Conservation (phyloP, 2,888 invertebrate species). For the Pantelozetes paolii region DNA sequence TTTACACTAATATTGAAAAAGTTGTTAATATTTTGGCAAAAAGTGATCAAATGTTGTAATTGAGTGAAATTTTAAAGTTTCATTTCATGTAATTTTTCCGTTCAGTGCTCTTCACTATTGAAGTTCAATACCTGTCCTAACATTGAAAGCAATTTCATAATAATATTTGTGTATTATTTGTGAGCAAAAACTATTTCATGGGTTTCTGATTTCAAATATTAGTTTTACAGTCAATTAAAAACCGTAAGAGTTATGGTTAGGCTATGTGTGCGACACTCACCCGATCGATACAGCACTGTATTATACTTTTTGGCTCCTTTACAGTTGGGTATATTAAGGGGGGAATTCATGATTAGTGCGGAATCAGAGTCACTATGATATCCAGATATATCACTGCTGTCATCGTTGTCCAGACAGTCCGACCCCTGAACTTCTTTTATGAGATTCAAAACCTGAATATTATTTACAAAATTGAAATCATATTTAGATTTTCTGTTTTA, state of each 20-base stretch:
- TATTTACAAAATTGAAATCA: neutral
- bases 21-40: neutral
- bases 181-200: conserved; percentile 10
- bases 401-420: conserved; percentile 51
- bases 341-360: conserved; percentile 48
- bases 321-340: conserved; percentile 23
- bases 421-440: conserved; percentile 60
- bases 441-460: conserved; percentile 65
- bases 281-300: conserved; percentile 28
- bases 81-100: neutral
- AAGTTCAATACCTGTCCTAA: neutral
- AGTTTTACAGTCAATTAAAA: conserved; percentile 11
- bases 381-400: conserved; percentile 67
- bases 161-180: neutral
- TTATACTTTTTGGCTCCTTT: conserved; percentile 28
- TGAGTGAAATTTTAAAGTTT: neutral
- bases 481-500: neutral
- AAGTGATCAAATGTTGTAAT: neutral
- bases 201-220: neutral
- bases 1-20: neutral
- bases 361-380: conserved; percentile 77
- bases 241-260: neutral
- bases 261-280: neutral
- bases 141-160: neutral
- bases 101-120: conserved; percentile 1